These are phyloP conservation scores for Orchesella flavescens DNA, from an alignment of 2,888 invertebrate genomes.

Conservation along the genomic window DNA sequence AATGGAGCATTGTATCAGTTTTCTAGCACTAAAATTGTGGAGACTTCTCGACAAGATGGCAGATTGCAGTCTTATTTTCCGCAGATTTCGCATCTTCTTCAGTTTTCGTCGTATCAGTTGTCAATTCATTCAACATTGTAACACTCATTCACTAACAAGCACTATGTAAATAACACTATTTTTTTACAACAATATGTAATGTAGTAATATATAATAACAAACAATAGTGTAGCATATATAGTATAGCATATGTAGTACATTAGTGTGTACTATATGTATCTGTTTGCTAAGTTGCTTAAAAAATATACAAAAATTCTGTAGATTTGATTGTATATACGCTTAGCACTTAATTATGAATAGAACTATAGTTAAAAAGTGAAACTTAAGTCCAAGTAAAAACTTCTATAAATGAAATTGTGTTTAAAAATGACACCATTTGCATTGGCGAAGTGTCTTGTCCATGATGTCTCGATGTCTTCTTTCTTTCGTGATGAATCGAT, in stretches of 20 bases:
- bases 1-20: too few species aligned
- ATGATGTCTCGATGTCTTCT: neutral
- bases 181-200: neutral
- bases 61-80: slow-evolving; percentile 55
- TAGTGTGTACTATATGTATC: neutral
- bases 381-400: too few species aligned
- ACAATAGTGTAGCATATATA: neutral
- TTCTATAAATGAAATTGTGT: neutral
- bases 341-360: too few species aligned
- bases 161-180: neutral
- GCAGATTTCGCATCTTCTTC: slow-evolving; percentile 13
- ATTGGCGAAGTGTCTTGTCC: slow-evolving; percentile 34
- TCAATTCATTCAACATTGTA: neutral
- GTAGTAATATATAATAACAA: neutral
- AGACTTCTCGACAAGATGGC: slow-evolving; percentile 31
- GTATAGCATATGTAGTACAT: neutral
- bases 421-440: slow-evolving; percentile 47
- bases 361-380: too few species aligned
- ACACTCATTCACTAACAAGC: neutral
- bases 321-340: too few species aligned
- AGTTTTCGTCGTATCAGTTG: neutral
- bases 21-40: too few species aligned
- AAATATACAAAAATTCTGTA: too few species aligned
- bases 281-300: too few species aligned
- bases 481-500: neutral